Percentiles rank a stretch among this genome's conserved stretches.
These are phyloP conservation scores for Amphipoea oculea DNA, from an alignment of 2,888 invertebrate species.

Conservation along the genomic window DNA sequence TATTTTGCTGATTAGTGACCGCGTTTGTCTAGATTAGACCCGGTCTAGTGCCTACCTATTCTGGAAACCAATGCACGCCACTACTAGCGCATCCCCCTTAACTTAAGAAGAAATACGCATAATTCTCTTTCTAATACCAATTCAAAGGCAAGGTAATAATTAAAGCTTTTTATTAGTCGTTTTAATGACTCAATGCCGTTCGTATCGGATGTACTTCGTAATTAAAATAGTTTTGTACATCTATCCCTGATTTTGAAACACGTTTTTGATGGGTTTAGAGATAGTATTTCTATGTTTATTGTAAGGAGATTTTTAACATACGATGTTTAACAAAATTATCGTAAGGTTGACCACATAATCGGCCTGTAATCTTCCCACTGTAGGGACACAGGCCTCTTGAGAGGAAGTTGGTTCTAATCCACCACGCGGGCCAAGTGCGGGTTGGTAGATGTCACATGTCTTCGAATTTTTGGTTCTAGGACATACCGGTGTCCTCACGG, in stretches of 20 bases:
- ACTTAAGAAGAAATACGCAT: not conserved
- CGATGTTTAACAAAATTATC: not conserved
- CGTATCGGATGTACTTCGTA: slow-evolving; percentile 18
- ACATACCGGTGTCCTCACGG: no score
- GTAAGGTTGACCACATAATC: not conserved
- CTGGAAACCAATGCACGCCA: no score
- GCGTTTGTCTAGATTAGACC: no score
- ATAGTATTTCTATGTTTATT: slow-evolving; percentile 17
- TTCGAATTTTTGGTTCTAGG: no score
- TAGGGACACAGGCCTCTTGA: no score
- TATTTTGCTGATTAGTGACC: no score
- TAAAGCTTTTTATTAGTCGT: slow-evolving; percentile 28
- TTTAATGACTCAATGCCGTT: slow-evolving; percentile 27
- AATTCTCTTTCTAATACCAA: slow-evolving; percentile 18
- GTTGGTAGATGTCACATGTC: no score
- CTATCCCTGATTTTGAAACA: slow-evolving; percentile 32
- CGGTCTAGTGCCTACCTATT: no score
- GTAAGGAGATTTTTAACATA: slow-evolving; percentile 1
- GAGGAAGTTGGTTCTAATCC: no score
- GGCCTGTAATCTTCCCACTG: no score
- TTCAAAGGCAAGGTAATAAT: slow-evolving; percentile 28
- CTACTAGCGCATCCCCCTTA: no score
- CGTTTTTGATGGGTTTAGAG: slow-evolving; percentile 17
- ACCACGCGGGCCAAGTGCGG: no score
- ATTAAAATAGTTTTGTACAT: slow-evolving; percentile 45